phyloP scores from a whole-genome alignment of 2,888 invertebrate species.

The Harmothoe impar region DNA sequence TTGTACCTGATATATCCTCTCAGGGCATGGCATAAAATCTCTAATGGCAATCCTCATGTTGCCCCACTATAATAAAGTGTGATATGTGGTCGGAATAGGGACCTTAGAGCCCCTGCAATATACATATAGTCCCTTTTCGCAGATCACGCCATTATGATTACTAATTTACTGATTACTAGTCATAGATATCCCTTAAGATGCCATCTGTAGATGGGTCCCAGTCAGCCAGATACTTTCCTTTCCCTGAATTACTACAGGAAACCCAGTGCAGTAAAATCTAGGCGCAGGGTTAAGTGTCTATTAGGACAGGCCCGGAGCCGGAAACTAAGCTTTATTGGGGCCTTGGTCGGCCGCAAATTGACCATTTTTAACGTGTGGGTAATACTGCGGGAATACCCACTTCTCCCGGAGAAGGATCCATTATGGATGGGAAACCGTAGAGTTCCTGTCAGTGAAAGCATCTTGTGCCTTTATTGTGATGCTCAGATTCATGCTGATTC shows the following conservation, averaged over 20 bases:
- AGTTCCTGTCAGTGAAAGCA: background rate
- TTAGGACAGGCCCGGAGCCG: background rate
- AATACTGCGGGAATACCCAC: background rate
- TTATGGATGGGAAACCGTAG: no score
- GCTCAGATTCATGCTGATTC: background rate
- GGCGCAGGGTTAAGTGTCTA: slow-evolving; percentile 16
- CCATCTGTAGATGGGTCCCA: background rate
- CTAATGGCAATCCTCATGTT: no score
- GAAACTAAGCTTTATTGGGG: slow-evolving; percentile 17
- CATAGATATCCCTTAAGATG: background rate
- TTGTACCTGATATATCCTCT: no score
- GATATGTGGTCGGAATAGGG: no score
- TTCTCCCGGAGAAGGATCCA: background rate
- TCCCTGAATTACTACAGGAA: background rate
- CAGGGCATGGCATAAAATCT: no score
- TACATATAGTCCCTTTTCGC: no score
- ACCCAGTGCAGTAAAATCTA: background rate
- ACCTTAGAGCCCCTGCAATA: no score
- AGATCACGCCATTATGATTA: no score
- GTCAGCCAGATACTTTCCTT: background rate
- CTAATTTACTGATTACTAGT: no score
- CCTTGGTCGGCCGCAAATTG: background rate
- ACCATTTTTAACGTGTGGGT: slow-evolving; percentile 8
- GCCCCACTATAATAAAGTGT: no score
- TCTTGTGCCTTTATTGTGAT: background rate